Evolutionary conservation across 2,113 vertebrate species (phyloP).

Genomic region (Chinchilla lanigera): DNA sequence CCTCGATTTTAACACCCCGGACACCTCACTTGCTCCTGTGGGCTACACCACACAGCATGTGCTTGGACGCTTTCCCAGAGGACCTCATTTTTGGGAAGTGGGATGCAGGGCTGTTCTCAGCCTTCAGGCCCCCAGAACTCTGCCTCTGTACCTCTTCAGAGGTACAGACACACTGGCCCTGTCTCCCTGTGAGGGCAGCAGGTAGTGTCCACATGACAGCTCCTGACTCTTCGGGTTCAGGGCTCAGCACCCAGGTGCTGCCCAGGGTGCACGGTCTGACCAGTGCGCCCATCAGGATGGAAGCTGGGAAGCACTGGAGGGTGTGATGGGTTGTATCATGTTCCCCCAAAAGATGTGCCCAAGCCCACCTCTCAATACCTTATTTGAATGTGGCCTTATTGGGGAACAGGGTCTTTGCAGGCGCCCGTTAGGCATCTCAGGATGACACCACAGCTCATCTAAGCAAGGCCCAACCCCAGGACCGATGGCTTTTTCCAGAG

Average conservation of each 20-base stretch:
- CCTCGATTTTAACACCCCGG: rapidly evolving
- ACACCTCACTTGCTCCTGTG: too few relatives aligned
- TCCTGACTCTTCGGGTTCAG: neutral
- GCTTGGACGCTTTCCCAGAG: neutral
- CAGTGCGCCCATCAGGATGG: neutral
- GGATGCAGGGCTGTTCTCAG: neutral
- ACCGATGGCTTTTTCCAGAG: neutral
- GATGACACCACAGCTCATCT: neutral
- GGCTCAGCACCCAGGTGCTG: rapidly evolving
- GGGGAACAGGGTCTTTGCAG: neutral
- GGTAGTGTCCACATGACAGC: rapidly evolving
- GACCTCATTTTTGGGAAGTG: rapidly evolving
- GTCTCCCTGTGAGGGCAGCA: neutral
- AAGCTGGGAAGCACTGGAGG: neutral
- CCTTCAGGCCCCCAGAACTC: neutral
- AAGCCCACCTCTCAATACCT: neutral
- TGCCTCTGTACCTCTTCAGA: neutral
- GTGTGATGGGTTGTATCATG: neutral
- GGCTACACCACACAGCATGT: rapidly evolving
- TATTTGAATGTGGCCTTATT: neutral
- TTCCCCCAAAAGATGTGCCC: neutral
- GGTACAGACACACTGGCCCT: neutral
- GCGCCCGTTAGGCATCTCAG: neutral
- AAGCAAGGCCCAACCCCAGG: neutral
- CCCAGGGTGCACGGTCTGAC: rapidly evolving